A percentile compares a stretch with the other conserved stretches of the same genome.
Conservation (phyloP, 2,888 invertebrate species). For the Hirtodrosophila trivittata region DNA sequence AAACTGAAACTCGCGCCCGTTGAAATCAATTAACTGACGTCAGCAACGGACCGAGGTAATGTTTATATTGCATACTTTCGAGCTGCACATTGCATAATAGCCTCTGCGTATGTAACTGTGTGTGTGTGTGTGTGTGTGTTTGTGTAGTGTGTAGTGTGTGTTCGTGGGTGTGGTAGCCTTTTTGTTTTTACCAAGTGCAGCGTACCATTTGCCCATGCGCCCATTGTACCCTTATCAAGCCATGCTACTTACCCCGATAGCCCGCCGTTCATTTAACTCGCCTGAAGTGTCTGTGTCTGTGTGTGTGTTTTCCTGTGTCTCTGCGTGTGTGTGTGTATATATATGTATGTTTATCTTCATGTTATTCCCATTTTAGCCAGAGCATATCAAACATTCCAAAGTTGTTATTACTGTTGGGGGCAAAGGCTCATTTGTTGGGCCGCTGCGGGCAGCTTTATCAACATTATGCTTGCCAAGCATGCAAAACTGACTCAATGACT, state of each 20-base stretch:
- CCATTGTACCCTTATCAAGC: conserved; percentile 32
- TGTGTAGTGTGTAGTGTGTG: neutral
- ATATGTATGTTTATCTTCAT: conserved; percentile 16
- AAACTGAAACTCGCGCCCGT: conserved; percentile 23
- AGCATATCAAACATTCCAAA: conserved; percentile 36
- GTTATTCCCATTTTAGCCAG: conserved; percentile 9
- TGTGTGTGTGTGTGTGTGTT: conserved; percentile 9
- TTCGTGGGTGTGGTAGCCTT: conserved; percentile 1
- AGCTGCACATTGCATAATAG: conserved; percentile 36
- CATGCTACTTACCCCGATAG: neutral
- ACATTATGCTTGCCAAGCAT: conserved; percentile 33
- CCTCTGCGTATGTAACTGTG: neutral
- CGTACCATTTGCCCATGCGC: conserved; percentile 3
- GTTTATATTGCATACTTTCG: conserved; percentile 40
- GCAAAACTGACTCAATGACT: conserved; percentile 20
- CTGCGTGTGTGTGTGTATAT: conserved; percentile 7
- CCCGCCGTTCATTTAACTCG: conserved; percentile 7
- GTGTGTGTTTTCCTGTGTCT: conserved; percentile 12
- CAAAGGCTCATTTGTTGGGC: conserved; percentile 16
- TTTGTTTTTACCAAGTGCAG: conserved; percentile 32
- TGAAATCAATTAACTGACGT: conserved; percentile 63
- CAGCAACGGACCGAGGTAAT: conserved; percentile 27
- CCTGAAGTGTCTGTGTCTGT: conserved; percentile 5
- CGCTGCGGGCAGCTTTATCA: conserved; percentile 47
- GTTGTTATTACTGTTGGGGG: conserved; percentile 28